Evolutionary conservation across 2,113 vertebrate species (phyloP), one percentile per base, ranked within the genome.

Genomic region (Chascanopsetta lugubris): DNA sequence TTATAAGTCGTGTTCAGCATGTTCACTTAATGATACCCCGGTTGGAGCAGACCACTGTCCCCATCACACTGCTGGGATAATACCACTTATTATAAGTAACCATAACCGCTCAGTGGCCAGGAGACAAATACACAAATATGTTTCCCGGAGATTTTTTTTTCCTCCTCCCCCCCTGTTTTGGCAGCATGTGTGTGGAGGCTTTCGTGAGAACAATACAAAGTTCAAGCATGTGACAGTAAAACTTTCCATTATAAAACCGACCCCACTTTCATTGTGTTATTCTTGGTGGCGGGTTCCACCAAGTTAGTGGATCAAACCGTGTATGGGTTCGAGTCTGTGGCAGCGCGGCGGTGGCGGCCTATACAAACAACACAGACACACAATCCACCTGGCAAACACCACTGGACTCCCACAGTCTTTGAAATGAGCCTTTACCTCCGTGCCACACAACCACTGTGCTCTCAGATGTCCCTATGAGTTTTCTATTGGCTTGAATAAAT

Each of bases 171-270:
- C n/a, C n/a, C 11, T 36, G 45, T 26, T 50, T 83, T 82, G 80
- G 82, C 80, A 75, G n/a, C 1, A 17, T 17, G 38, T 8, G n/a
- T 18, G 17, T 8, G 29, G 69, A 59, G 27, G 22, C 51, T 54
- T 45, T 29, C 21, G 51, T 32, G 64, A 79, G 84, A 82, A 75
- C 70, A 79, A 79, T 76, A 49, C 58, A 56, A 6, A 62, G 68
- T 45, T 72, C 36, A 79, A 45, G 61, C 48, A 42, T 24, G 65
- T 71, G 64, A 82, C 50, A 21, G 69, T 48, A 58, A 81, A 77
- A 86, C 68, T 82, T 84, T 81, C 84, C 84, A 79, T 77, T 84
- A n/a, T n/a, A 32, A 77, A 84, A 77, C 74, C 77, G 56, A 79
- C 71, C 61, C 47, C 49, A 43, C 70, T 76, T 70, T 61, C 29